These are phyloP conservation scores for Myoxocephalus aenaeus DNA, from an alignment of 2,797 vertebrate genomes.

Conservation along the genomic window DNA sequence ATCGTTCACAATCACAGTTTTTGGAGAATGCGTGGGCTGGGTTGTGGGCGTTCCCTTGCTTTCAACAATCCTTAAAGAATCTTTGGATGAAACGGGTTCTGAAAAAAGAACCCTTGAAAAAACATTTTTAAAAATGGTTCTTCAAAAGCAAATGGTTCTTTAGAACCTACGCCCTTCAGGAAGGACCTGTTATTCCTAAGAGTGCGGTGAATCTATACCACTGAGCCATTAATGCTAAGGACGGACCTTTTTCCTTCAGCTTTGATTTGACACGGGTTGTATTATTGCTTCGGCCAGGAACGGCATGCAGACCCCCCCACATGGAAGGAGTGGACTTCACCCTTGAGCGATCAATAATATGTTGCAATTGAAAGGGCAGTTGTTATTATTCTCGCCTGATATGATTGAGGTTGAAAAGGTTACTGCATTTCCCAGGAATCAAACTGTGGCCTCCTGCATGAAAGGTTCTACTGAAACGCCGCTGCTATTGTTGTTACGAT, in stretches of 20 bases:
- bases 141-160: too few relatives aligned
- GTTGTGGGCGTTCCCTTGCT: too few relatives aligned
- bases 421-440: slow-evolving; percentile 40
- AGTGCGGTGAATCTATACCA: neutral
- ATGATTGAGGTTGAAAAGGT: slow-evolving; percentile 49
- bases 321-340: slow-evolving; percentile 14
- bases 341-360: slow-evolving; percentile 23
- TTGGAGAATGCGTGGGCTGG: too few relatives aligned
- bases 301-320: slow-evolving; percentile 12
- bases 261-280: slow-evolving; percentile 19
- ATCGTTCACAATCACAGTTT: too few relatives aligned
- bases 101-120: too few relatives aligned
- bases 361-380: slow-evolving; percentile 34
- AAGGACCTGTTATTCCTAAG: neutral
- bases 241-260: slow-evolving; percentile 23
- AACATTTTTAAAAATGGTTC: too few relatives aligned
- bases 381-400: slow-evolving; percentile 42
- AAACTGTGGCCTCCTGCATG: slow-evolving; percentile 24
- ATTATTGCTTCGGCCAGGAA: slow-evolving; percentile 32
- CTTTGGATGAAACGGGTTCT: too few relatives aligned
- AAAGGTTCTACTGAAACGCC: neutral
- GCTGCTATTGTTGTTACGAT: slow-evolving; percentile 22
- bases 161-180: too few relatives aligned
- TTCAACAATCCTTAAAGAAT: too few relatives aligned
- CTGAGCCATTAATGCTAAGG: slow-evolving; percentile 16